Evolutionary conservation across 2,113 vertebrate species (phyloP).

Genomic region (Porphyrio hochstetteri): DNA sequence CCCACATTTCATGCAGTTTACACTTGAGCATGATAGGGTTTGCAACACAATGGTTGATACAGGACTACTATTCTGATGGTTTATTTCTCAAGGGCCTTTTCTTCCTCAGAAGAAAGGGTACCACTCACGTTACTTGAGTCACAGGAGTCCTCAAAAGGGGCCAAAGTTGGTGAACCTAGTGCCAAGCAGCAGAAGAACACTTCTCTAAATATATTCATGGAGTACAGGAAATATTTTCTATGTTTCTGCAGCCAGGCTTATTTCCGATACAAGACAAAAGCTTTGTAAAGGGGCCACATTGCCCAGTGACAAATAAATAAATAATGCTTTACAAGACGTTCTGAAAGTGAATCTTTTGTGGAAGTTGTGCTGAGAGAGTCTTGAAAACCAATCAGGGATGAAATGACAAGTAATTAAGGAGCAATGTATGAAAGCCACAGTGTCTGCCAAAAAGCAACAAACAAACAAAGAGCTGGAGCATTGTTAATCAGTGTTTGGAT

Average conservation of each 20-base stretch:
- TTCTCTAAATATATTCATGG: neutral
- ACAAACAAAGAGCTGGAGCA: constrained; percentile 39
- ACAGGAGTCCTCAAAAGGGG: neutral
- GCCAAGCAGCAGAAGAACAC: neutral
- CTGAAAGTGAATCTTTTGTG: constrained; percentile 27
- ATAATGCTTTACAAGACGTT: neutral
- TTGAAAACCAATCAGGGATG: constrained; percentile 5
- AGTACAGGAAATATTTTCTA: neutral
- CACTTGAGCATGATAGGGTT: neutral
- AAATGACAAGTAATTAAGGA: constrained; percentile 62
- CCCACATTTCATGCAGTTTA: neutral
- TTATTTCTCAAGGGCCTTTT: neutral
- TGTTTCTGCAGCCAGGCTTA: neutral
- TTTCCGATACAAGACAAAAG: neutral
- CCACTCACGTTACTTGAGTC: neutral
- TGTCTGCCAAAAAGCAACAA: constrained; percentile 23
- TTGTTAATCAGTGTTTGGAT: constrained; percentile 44
- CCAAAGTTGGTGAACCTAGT: neutral
- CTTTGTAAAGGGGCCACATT: neutral
- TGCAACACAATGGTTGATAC: neutral
- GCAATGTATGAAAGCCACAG: neutral
- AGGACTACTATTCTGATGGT: neutral
- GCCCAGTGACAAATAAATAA: constrained; percentile 30
- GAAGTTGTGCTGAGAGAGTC: neutral
- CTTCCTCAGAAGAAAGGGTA: neutral